phyloP scores from a whole-genome alignment of 2,888 invertebrate genomes.

The Notodonta ziczac region DNA sequence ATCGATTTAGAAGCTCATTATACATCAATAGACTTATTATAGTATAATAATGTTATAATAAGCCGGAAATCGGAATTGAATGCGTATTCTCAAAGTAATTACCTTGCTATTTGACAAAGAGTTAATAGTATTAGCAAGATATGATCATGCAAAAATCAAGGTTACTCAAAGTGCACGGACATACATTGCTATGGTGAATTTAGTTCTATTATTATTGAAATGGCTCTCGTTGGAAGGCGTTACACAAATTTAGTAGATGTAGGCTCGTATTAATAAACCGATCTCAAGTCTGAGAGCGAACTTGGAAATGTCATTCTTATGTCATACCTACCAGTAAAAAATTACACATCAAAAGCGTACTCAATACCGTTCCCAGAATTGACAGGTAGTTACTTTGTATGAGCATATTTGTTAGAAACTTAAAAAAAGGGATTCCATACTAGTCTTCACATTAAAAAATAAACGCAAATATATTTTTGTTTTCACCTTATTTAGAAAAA shows the following conservation, averaged over 20 bases:
- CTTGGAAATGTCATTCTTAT: too few relatives aligned
- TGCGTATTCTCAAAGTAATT: conserved; percentile 3
- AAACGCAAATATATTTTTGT: too few relatives aligned
- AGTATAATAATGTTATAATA: conserved; percentile 1
- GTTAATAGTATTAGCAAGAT: not conserved
- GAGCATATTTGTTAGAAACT: too few relatives aligned
- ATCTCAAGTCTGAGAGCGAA: too few relatives aligned
- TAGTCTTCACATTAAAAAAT: too few relatives aligned
- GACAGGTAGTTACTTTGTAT: too few relatives aligned
- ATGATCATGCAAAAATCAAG: conserved; percentile 4
- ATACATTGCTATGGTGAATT: not conserved
- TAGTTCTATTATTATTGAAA: not conserved
- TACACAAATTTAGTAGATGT: not conserved
- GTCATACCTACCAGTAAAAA: too few relatives aligned
- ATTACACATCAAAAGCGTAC: too few relatives aligned
- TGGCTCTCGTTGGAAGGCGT: not conserved
- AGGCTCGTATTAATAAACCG: too few relatives aligned
- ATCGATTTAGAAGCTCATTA: conserved; percentile 1
- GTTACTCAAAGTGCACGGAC: not conserved
- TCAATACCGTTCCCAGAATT: too few relatives aligned
- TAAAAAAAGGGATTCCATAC: too few relatives aligned
- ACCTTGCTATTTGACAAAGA: conserved; percentile 1
- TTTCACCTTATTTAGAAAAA: too few relatives aligned
- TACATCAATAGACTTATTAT: not conserved
- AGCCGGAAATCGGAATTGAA: not conserved